Evolutionary conservation across 2,113 vertebrate genomes (phyloP), one percentile per base, ranked within the genome.

Genomic region (Leucoraja erinaceus): DNA sequence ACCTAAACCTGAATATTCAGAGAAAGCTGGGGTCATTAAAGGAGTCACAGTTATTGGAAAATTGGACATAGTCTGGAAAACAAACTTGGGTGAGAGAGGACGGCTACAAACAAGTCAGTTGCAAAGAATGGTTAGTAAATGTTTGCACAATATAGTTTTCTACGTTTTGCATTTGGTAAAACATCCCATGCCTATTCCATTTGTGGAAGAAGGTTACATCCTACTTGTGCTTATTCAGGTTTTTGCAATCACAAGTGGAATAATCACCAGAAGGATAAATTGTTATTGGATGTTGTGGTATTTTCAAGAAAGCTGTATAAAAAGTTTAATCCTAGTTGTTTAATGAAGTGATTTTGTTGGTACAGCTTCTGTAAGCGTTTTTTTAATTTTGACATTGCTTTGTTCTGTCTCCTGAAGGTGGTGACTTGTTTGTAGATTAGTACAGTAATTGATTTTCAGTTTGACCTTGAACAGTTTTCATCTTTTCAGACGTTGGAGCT

Each of bases 51-150:
- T 99, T 54, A 99, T 99, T 16, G 99, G 99, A 59, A 99, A 99
- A 94, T 94, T 99, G n/a, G 99, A 99, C 95, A 99, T 99, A 38
- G 99, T 99, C 2, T 99, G 99, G 98, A 99, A 99, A 95, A 99
- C 99, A 93, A 99, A 99, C 75, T 96, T 99, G 47, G 99, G 99
- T 90, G 99, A 99, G 96, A 96, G 97, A 92, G 99, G 99, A 94
- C 96, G 99, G 93, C 95, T 99, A 83, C 99, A 99, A 95, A 99
- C 99, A 93, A 99, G 99, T 93, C 99, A 99, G 94, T 97, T 99
- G 7, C 99, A 99, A 93, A 97, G 98, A 96, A 99, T 99, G 99
- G 98, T 99, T 95, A 93, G 95, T 94, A 77, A 14, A 81, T 79
- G 79, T 92, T 93, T 77, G 84, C 16, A 33, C 61, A 75, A 74